Conservation (phyloP, 1,140 invertebrate species). For the Drosophila pseudoobscura region DNA sequence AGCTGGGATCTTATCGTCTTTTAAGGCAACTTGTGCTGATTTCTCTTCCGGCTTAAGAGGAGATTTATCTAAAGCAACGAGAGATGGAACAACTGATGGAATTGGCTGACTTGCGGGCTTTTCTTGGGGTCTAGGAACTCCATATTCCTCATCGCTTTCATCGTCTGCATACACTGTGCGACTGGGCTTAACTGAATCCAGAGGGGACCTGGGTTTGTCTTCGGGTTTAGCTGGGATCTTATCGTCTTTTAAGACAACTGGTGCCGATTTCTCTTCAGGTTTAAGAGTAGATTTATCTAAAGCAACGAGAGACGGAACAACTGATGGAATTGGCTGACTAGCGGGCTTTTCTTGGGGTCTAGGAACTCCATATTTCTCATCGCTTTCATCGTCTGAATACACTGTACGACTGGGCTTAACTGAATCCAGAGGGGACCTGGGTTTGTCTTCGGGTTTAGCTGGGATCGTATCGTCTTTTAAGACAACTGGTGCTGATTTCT, state of each 20-base stretch:
- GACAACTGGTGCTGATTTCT: background rate
- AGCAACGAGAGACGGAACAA: background rate
- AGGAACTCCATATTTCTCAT: too few relatives aligned
- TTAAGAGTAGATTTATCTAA: constrained; percentile 15
- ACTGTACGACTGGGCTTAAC: background rate
- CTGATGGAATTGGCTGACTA: constrained; percentile 12
- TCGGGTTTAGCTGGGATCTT: background rate
- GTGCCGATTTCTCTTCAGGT: constrained; percentile 14
- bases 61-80: too few relatives aligned
- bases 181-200: constrained; percentile 4
- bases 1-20: too few relatives aligned
- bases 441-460: constrained; percentile 1
- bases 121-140: background rate
- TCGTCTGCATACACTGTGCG: constrained; percentile 3
- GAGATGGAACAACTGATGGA: too few relatives aligned
- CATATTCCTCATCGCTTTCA: constrained; percentile 8
- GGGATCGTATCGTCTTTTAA: background rate
- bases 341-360: background rate
- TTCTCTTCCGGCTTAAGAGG: too few relatives aligned
- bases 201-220: constrained; percentile 18
- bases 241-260: background rate
- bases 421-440: background rate
- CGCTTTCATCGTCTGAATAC: background rate
- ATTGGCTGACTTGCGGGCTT: background rate
- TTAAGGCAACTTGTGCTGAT: too few relatives aligned